A percentile compares a stretch with the other conserved stretches of the same genome.
Evolutionary conservation across 2,113 vertebrate genomes (phyloP).

Genomic region (Cyanoramphus novaezelandiae): DNA sequence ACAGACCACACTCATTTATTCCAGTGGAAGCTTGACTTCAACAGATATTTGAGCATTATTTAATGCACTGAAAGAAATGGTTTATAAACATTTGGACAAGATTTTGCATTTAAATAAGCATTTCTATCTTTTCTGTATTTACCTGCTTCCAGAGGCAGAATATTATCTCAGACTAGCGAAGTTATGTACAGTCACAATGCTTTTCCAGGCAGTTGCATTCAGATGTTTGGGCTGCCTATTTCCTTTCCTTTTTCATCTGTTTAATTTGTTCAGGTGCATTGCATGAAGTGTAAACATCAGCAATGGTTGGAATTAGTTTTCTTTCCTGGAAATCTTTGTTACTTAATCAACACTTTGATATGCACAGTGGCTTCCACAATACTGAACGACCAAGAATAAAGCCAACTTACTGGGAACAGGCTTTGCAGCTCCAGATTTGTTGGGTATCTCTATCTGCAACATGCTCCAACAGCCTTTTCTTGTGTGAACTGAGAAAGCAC

Average conservation of each 20-base stretch:
- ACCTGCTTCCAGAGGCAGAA: neutral
- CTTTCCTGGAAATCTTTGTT: conserved; percentile 9
- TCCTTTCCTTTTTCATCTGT: neutral
- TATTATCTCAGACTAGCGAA: neutral
- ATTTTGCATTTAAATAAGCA: neutral
- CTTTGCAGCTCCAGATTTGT: neutral
- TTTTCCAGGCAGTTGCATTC: neutral
- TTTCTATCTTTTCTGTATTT: neutral
- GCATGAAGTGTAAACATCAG: conserved; percentile 5
- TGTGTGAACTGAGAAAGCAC: neutral
- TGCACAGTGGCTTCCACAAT: neutral
- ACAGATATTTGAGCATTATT: neutral
- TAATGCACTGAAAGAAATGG: neutral
- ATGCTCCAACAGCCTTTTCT: neutral
- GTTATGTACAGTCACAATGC: neutral
- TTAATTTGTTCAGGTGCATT: neutral
- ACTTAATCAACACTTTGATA: neutral
- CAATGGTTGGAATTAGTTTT: neutral
- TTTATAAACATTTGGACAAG: neutral
- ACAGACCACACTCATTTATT: neutral
- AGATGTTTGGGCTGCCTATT: neutral
- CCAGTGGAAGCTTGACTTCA: neutral
- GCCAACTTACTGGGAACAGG: neutral
- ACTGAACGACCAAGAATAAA: neutral
- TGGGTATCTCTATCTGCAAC: neutral